These are phyloP conservation scores for Diuraphis noxia DNA, from an alignment of 1,140 invertebrate species.

Conservation along the genomic window DNA sequence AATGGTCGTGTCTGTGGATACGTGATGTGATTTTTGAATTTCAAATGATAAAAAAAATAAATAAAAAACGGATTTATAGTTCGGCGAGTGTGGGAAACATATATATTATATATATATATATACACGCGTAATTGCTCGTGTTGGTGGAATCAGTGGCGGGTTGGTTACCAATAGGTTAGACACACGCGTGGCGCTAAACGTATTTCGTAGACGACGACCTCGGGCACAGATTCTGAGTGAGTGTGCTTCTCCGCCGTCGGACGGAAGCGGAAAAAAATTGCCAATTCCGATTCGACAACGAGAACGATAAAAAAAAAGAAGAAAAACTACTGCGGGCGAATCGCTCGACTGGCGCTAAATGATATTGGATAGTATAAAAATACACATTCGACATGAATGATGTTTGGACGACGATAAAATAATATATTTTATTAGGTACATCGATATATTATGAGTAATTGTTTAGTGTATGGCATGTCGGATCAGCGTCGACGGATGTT, in stretches of 20 bases:
- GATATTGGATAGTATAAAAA: not conserved
- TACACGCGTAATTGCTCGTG: not conserved
- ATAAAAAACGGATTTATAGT: constrained; percentile 31
- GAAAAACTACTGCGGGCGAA: not conserved
- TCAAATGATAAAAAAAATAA: not conserved
- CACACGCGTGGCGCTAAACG: not conserved
- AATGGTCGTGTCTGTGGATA: not conserved
- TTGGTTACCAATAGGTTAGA: not conserved
- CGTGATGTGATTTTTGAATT: constrained; percentile 39
- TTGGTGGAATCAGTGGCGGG: not conserved
- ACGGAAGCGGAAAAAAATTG: not conserved
- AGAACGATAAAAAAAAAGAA: not conserved
- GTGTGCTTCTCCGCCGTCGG: not conserved
- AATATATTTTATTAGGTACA: no score
- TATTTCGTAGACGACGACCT: constrained; percentile 19
- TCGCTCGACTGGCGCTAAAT: not conserved
- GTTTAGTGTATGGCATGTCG: no score
- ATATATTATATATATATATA: not conserved
- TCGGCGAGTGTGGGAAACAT: constrained; percentile 19
- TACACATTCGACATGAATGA: not conserved
- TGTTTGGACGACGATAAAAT: not conserved
- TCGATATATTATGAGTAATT: no score
- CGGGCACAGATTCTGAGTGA: not conserved
- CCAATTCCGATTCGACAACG: not conserved
- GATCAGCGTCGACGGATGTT: not conserved